These are phyloP conservation scores for Leptinotarsa haldemani DNA, from an alignment of 2,888 invertebrate genomes.

Conservation along the genomic window DNA sequence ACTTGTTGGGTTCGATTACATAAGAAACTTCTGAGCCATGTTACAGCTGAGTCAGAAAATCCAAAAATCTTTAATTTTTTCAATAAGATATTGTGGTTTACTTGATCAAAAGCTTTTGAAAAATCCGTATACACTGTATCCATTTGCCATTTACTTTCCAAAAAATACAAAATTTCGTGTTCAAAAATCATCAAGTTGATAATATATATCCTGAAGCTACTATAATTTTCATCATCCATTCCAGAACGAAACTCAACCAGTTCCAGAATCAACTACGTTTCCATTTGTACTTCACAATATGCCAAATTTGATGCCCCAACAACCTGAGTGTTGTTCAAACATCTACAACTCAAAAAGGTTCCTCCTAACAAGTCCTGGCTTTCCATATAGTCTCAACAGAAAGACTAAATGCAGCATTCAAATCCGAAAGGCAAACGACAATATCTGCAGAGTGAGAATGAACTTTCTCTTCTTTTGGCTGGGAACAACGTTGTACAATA, in stretches of 20 bases:
- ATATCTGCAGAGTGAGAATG: conserved; percentile 69
- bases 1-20: too few species aligned
- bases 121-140: too few species aligned
- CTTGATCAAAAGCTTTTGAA: too few species aligned
- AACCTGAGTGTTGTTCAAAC: conserved; percentile 63
- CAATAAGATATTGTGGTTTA: too few species aligned
- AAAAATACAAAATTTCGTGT: too few species aligned
- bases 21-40: too few species aligned
- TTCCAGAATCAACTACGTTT: conserved; percentile 35
- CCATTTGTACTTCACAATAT: conserved; percentile 32
- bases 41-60: too few species aligned
- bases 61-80: too few species aligned
- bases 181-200: too few species aligned
- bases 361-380: conserved; percentile 70
- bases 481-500: conserved; percentile 61
- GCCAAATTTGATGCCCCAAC: conserved; percentile 25
- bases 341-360: conserved; percentile 66
- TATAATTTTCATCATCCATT: background rate
- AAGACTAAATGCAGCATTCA: conserved; percentile 68
- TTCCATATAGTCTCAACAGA: conserved; percentile 65
- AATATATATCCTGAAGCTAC: too few species aligned
- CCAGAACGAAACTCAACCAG: conserved; percentile 10
- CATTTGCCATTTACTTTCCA: too few species aligned
- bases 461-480: conserved; percentile 70
- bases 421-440: conserved; percentile 66